Percentiles rank a stretch among this genome's conserved stretches.
Evolutionary conservation across 2,113 vertebrate genomes (phyloP).

Genomic region (Laterallus jamaicensis): DNA sequence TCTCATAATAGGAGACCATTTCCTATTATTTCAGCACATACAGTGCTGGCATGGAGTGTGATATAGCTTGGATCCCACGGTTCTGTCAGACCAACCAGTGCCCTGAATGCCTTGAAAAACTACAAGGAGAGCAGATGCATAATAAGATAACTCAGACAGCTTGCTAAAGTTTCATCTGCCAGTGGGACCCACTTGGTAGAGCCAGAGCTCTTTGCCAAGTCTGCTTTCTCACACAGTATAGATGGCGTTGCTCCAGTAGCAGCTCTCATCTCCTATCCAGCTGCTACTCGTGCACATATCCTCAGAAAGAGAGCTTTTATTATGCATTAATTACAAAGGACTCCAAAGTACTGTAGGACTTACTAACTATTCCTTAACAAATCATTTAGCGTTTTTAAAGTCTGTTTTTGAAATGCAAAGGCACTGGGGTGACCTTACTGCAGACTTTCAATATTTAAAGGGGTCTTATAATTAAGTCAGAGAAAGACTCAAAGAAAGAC

Average conservation of each 20-base stretch:
- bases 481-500: not conserved
- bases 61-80: not conserved
- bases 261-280: conserved; percentile 19
- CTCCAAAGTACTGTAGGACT: not conserved
- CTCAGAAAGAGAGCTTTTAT: not conserved
- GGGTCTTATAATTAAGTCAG: not conserved
- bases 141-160: conserved; percentile 18
- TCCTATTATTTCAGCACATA: not conserved
- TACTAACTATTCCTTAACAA: not conserved
- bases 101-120: not conserved
- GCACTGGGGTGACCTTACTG: not conserved
- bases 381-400: not conserved
- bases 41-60: not conserved
- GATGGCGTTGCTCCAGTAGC: conserved; percentile 10
- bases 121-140: conserved; percentile 7
- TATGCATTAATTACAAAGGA: not conserved
- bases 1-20: not conserved
- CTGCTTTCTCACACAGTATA: conserved; percentile 16
- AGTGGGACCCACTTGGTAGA: not conserved
- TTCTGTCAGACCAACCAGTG: not conserved
- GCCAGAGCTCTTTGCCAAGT: conserved; percentile 33
- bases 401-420: not conserved
- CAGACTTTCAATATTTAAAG: not conserved
- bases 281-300: not conserved
- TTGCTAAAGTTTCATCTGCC: conserved; percentile 37